Conservation (phyloP, 53 echinoderm and acorn worm species). For the Pentamera pediparva region DNA sequence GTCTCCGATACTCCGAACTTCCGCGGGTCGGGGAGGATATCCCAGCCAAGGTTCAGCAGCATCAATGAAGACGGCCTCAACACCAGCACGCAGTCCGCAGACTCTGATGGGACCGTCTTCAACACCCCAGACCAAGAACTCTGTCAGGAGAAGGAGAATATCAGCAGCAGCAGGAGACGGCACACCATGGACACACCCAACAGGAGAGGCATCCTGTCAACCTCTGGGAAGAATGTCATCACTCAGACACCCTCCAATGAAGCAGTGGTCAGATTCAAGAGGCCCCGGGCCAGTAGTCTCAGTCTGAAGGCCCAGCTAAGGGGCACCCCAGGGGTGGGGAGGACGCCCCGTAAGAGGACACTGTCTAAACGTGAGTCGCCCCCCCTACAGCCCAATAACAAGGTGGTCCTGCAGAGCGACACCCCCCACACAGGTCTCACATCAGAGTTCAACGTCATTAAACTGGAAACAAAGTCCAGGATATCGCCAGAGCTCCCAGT, state of each 20-base stretch:
- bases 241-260: not conserved
- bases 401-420: slow-evolving; percentile 1
- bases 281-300: not conserved
- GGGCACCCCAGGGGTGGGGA: not conserved
- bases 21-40: not conserved
- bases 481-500: not conserved
- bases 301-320: not conserved
- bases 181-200: too few relatives aligned
- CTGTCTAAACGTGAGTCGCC: slow-evolving; percentile 10
- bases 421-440: not conserved
- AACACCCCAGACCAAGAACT: not conserved
- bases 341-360: not conserved
- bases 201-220: too few relatives aligned
- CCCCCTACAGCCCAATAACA: not conserved
- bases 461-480: not conserved
- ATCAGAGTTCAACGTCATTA: slow-evolving; percentile 3
- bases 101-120: not conserved
- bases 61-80: slow-evolving; percentile 6
- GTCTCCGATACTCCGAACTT: slow-evolving; percentile 16
- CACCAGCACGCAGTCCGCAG: not conserved
- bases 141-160: not conserved
- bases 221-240: not conserved
- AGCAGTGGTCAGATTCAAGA: not conserved
- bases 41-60: slow-evolving; percentile 4
- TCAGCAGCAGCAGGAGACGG: too few relatives aligned